A percentile compares a stretch with the other conserved stretches of the same genome.
phyloP scores from a whole-genome alignment of 2,113 vertebrate genomes.

The Perca fluviatilis region DNA sequence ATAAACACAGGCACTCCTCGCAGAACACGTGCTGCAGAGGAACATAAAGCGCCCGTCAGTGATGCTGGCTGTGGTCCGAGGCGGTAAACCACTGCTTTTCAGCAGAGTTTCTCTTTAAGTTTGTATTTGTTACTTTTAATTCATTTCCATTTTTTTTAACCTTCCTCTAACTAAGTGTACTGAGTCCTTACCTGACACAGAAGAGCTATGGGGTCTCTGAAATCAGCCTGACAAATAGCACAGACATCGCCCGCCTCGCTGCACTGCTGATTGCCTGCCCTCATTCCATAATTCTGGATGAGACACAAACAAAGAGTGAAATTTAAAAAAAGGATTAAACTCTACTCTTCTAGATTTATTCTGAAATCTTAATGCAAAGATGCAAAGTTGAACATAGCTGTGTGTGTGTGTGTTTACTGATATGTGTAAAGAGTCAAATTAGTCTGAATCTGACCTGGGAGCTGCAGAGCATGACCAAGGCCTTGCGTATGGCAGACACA shows the following conservation, averaged over 20 bases:
- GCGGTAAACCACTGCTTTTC: not conserved
- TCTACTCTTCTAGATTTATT: not conserved
- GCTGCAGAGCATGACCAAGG: slow-evolving; percentile 90
- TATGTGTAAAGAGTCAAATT: not conserved
- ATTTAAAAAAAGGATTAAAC: not conserved
- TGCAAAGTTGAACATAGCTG: not conserved
- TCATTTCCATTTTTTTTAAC: too few relatives aligned
- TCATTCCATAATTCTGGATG: slow-evolving; percentile 90
- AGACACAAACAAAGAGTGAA: not conserved
- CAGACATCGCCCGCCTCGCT: slow-evolving; percentile 94
- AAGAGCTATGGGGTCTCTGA: slow-evolving; percentile 94
- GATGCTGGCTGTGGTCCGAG: not conserved
- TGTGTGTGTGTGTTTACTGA: not conserved
- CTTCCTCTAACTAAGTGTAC: not conserved
- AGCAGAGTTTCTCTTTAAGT: not conserved
- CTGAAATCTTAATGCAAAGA: not conserved
- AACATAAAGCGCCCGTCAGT: slow-evolving; percentile 19
- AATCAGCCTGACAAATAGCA: slow-evolving; percentile 96
- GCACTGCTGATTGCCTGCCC: slow-evolving; percentile 96
- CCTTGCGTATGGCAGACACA: slow-evolving; percentile 91
- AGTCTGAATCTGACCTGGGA: slow-evolving; percentile 87
- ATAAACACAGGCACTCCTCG: slow-evolving; percentile 96
- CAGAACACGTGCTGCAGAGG: slow-evolving; percentile 94
- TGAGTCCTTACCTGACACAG: slow-evolving; percentile 92
- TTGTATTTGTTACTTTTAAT: too few relatives aligned